phyloP scores from a whole-genome alignment of 2,113 vertebrate genomes.

The chimpanzee (Pan troglodytes) region DNA sequence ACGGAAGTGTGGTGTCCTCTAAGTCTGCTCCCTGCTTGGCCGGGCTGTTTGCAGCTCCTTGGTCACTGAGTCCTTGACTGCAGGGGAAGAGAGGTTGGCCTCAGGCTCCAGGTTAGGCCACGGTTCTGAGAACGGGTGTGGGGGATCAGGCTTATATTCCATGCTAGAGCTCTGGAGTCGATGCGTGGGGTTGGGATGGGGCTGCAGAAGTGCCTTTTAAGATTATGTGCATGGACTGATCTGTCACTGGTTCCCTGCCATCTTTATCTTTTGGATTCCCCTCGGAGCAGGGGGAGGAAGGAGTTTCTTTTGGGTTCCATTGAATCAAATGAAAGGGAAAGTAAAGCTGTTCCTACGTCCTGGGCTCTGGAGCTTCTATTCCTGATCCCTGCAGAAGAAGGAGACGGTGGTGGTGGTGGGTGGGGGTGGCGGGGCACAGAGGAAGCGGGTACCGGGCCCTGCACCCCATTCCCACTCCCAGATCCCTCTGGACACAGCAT shows the following conservation, averaged over 20 bases:
- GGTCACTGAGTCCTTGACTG: too few relatives aligned
- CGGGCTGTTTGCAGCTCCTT: background rate
- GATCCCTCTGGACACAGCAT: background rate
- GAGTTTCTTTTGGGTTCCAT: background rate
- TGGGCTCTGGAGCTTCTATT: background rate
- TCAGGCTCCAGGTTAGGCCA: background rate
- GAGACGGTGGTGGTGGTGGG: background rate
- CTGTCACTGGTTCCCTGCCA: accelerated
- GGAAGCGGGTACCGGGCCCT: background rate
- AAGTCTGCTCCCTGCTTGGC: background rate
- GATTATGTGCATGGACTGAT: accelerated
- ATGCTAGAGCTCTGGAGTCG: background rate
- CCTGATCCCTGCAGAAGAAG: background rate
- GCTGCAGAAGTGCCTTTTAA: background rate
- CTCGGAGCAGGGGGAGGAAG: background rate
- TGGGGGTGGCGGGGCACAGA: too few relatives aligned
- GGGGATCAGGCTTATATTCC: background rate
- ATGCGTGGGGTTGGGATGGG: accelerated
- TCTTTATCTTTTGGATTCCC: background rate
- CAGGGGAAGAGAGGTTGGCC: background rate
- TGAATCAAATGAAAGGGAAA: background rate
- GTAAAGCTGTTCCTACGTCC: background rate
- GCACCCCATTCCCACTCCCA: background rate
- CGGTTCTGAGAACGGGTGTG: background rate
- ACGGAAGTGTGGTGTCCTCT: background rate